phyloP scores from a whole-genome alignment of 2,888 invertebrate species.

The Trissolcus japonicus region DNA sequence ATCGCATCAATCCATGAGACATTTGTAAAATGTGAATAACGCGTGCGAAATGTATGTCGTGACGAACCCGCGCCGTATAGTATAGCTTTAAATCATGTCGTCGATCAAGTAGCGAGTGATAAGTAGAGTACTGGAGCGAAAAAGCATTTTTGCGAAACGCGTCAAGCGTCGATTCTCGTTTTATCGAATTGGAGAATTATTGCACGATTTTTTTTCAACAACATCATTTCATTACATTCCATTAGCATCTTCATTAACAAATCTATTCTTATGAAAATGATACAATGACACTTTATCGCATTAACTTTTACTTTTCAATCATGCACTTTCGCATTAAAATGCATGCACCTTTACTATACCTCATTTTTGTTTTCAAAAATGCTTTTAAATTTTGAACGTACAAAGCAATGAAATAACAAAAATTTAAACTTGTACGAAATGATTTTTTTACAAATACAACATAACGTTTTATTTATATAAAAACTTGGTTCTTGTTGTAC shows the following conservation, averaged over 20 bases:
- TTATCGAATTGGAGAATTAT: constrained; percentile 67
- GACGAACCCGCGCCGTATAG: constrained; percentile 60
- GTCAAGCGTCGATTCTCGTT: constrained; percentile 54
- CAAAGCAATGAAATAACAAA: no score
- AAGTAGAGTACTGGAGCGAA: constrained; percentile 74
- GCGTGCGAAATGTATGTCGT: constrained; percentile 62
- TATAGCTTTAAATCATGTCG: constrained; percentile 66
- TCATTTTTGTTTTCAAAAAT: background rate
- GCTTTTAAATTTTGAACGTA: background rate
- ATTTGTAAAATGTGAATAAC: constrained; percentile 19
- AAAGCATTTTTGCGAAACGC: constrained; percentile 64
- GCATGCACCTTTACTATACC: constrained; percentile 38
- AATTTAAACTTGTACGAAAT: no score
- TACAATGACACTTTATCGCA: constrained; percentile 37
- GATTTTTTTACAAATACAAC: no score
- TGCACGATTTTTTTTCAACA: constrained; percentile 11
- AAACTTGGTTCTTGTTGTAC: no score
- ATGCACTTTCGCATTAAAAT: constrained; percentile 37
- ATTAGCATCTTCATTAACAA: constrained; percentile 30
- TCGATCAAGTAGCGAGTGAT: constrained; percentile 65
- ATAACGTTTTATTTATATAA: no score
- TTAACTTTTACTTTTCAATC: constrained; percentile 44
- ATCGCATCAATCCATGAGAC: constrained; percentile 1
- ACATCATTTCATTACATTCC: constrained; percentile 33
- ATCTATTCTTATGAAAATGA: constrained; percentile 41